Base-by-base conservation (phyloP, 2,113 vertebrate species). In the Oreochromis niloticus region DNA sequence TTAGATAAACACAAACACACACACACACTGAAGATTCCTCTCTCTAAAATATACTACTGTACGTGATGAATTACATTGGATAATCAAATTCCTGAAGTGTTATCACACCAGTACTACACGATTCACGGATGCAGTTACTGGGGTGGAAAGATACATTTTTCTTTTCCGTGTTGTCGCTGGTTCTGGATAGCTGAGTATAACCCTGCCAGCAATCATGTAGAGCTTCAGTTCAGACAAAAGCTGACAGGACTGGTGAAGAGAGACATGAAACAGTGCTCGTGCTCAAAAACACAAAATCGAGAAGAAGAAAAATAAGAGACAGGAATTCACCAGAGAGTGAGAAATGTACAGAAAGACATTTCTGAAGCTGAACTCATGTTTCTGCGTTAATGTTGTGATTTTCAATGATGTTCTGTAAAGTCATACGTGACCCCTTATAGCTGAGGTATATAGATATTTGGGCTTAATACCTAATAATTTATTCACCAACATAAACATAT, bases 361-460 rank as follows among this genome's bases (percentile, higher is more conserved):
- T 34, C 32, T 14, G 10, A 68, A 46, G 32, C 59, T 63, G 59
- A 36, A 46, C n/a, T 12, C 8, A 14, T 54, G 2, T 83, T 78
- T 81, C 10, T 16, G 36, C 3, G 6, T 16, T 43, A 57, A 43
- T 57, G 54, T 43, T 81, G 80, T 30, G 79, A 81, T 81, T 32
- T 50, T 32, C 30, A 9, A 22, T 30, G 7, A 13, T 75, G 24
- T 75, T 78, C 27, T 78, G 6, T 78, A 52, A 78, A 78, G 24
- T n/a, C 27, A 50, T 32, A 32, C 4, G 6, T 75, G 43, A 30
- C 24, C 43, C 39, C 75, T 46, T 87, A 36, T 88, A 94, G 87
- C 93, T 93, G 80, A 88, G 88, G 55, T 87, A 80, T 81, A 41
- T 73, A 83, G 56, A 17, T 66, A 75, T 17, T 34, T 78, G 34